phyloP scores from a whole-genome alignment of 2,797 vertebrate species.

The Babyrousa celebensis region DNA sequence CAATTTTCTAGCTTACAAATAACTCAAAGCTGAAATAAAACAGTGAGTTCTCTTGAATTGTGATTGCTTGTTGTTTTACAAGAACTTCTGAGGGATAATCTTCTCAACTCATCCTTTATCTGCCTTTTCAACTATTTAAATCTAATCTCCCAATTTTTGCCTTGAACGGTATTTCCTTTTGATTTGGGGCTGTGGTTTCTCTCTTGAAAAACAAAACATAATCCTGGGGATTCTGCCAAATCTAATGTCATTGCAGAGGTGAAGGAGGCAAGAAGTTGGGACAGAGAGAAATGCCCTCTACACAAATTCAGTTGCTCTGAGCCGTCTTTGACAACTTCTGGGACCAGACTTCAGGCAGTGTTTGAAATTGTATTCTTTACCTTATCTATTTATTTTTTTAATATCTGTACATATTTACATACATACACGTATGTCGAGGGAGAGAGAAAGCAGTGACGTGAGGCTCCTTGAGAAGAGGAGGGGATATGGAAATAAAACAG shows the following conservation, averaged over 20 bases:
- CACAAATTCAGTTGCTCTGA: neutral
- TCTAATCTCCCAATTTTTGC: neutral
- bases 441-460: conserved; percentile 55
- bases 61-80: neutral
- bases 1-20: conserved; percentile 29
- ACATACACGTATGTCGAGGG: conserved; percentile 39
- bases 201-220: conserved; percentile 41
- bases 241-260: neutral
- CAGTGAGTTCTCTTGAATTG: neutral
- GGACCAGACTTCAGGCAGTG: conserved; percentile 47
- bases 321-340: conserved; percentile 52
- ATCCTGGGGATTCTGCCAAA: conserved; percentile 4
- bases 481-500: conserved; percentile 73
- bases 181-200: neutral
- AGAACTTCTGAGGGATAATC: neutral
- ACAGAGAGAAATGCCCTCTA: neutral
- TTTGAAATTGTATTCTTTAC: conserved; percentile 43
- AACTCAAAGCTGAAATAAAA: conserved; percentile 46
- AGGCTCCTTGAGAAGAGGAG: neutral
- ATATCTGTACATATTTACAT: conserved; percentile 73
- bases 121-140: neutral
- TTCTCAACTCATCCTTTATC: neutral
- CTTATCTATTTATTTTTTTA: conserved; percentile 55
- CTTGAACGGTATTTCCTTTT: conserved; percentile 3
- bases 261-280: neutral